Evolutionary conservation across 2,888 invertebrate genomes (phyloP), one percentile per base, ranked within the genome.

Genomic region (Oscheius sp.): DNA sequence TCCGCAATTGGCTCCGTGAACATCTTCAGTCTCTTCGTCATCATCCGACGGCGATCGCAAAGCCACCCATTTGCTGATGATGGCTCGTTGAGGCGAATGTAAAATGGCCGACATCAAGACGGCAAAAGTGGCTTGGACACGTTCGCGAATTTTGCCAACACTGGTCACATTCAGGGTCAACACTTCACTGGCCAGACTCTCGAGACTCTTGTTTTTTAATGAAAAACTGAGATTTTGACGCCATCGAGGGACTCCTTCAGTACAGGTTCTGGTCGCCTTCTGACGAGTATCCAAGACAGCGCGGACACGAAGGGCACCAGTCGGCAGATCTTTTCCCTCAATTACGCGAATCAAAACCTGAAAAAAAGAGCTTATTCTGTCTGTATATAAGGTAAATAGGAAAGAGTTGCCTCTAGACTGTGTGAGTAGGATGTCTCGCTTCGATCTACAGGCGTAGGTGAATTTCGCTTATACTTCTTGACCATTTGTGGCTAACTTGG

Each of bases 21-120:
- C 74, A 9, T 35, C 35, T 9, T 9, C 35, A n/a, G 73, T 76
- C 29, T 68, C 71, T 29, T 80, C 78, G 18, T 78, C 79, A 2
- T 80, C 81, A 9, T 71, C 75, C 12, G 61, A 59, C 1, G 77
- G 76, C 2, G 76, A 66, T 16, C 75, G 76, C 2, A 85, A 75
- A 5, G 84, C 83, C n/a, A 85, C 69, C 85, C 85, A 85, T 72
- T 85, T 85, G 9, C 72, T 73, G 35, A 76, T 69, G n/a, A 83
- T 72, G 1, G 77, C 76, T 13, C 80, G 53, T 23, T 77, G 66
- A 1, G 55, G 21, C 2, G 52, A 73, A 58, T 81, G 78, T 25
- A 81, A 72, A 21, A 81, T 73, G 68, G 77, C 75, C 1, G 78
- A 76, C 72, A 72, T 53, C 12, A 49, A 52, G 52, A 52, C 61